Evolutionary conservation across 2,888 invertebrate species (phyloP), one percentile per base, ranked within the genome.

Genomic region (Neuroscelio doddi): DNA sequence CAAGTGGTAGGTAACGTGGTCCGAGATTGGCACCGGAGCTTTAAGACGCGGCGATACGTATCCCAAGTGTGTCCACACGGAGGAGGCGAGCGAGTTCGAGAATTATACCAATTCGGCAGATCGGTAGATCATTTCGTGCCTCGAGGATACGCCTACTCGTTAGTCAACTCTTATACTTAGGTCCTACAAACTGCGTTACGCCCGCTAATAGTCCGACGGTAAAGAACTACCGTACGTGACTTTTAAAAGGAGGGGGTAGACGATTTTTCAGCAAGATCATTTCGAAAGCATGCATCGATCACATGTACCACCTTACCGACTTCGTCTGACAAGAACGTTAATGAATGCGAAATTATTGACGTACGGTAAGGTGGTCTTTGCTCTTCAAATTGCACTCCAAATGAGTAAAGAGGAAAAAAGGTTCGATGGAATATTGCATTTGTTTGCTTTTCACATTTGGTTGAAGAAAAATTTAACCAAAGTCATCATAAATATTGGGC

Each of bases 121-220:
- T 78, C 81, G 78, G 82, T 82, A 81, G 79, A 83, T 83, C 83
- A 83, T 83, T 69, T 75, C 76, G 68, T 71, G 72, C 72, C 64
- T 68, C 72, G 73, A 63, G 76, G 79, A 74, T 78, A 79, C 84
- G 84, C 83, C 84, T 81, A 80, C 83, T 83, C 83, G 82, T 83
- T 84, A 83, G 79, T 73, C 74, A 55, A 69, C 79, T 78, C 81
- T 82, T n/a, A n/a, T 81, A 77, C 81, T 78, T 76, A 77, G 66
- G 75, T 78, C 76, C 74, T 74, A 72, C 70, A 78, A 80, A 74
- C 75, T 74, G 76, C 79, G 81, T 82, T 82, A 81, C 82, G 80
- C 81, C 82, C 77, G 82, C 81, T 84, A 84, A 83, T 83, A 80
- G 82, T 80, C 78, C 75, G 71, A 70, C 74, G 80, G 76, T 81